Percentiles rank a stretch among this genome's conserved stretches.
Evolutionary conservation across 2,888 invertebrate species (phyloP).

Genomic region (Metopia argyrocephala): DNA sequence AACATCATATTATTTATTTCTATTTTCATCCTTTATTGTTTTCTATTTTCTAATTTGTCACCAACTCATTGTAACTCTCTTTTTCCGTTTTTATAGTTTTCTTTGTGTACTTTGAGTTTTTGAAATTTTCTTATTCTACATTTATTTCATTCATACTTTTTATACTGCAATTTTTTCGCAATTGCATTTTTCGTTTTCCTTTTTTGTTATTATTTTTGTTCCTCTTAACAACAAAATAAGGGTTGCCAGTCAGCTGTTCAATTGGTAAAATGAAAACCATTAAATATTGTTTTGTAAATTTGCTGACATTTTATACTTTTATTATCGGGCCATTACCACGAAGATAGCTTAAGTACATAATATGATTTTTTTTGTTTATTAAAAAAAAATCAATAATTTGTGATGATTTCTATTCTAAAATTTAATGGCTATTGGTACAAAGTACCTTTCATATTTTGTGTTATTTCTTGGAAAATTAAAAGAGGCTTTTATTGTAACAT

Average conservation of each 20-base stretch:
- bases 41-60: not conserved
- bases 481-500: no score
- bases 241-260: not conserved
- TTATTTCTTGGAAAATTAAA: no score
- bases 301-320: no score
- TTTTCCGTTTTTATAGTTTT: not conserved
- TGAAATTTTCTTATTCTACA: not conserved
- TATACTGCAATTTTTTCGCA: not conserved
- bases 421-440: no score
- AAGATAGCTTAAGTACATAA: no score
- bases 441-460: no score
- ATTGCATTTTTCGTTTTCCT: not conserved
- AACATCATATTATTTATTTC: constrained; percentile 16
- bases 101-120: not conserved
- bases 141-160: not conserved
- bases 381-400: no score
- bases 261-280: not conserved
- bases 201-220: not conserved
- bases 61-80: not conserved
- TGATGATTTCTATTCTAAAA: no score
- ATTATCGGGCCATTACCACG: no score
- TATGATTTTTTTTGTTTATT: no score
- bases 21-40: constrained; percentile 22
- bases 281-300: no score
- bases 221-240: not conserved